phyloP scores from a whole-genome alignment of 2,888 invertebrate genomes.

The Eueremaeus valkanovi region DNA sequence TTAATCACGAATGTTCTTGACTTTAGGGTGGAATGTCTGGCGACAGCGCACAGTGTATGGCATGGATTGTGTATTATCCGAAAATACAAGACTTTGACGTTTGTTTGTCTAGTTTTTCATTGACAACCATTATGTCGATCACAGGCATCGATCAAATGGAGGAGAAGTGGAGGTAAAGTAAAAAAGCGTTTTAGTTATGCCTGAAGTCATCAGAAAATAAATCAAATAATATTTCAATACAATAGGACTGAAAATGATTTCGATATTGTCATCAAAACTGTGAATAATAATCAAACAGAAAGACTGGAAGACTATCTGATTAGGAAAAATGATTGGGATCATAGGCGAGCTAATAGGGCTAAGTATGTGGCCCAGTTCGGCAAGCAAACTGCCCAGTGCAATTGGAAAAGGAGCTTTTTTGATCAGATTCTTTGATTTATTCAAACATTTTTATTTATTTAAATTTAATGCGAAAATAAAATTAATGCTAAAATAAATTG shows the following conservation, averaged over 20 bases:
- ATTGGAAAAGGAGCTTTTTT: conserved; percentile 23
- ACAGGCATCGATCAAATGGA: not conserved
- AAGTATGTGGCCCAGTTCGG: conserved; percentile 22
- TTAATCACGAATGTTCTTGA: not conserved
- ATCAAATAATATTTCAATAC: not conserved
- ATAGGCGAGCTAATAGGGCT: conserved; percentile 4
- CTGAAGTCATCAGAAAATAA: no score
- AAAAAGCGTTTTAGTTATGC: no score
- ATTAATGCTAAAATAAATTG: no score
- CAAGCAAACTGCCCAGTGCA: conserved; percentile 26
- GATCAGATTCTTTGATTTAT: not conserved
- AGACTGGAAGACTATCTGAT: conserved; percentile 2
- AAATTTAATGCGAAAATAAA: no score
- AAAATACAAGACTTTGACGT: conserved; percentile 18
- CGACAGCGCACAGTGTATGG: conserved; percentile 9
- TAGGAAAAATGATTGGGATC: conserved; percentile 16
- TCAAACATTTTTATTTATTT: no score
- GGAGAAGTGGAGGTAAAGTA: conserved; percentile 5
- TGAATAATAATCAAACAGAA: not conserved
- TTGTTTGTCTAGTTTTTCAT: conserved; percentile 26
- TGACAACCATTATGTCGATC: conserved; percentile 19
- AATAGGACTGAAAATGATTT: not conserved
- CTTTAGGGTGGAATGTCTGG: conserved; percentile 16
- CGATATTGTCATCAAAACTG: not conserved
- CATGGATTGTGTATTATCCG: conserved; percentile 14